Base-by-base conservation (phyloP, 2,888 invertebrate species). In the Lacanobia oleracea region DNA sequence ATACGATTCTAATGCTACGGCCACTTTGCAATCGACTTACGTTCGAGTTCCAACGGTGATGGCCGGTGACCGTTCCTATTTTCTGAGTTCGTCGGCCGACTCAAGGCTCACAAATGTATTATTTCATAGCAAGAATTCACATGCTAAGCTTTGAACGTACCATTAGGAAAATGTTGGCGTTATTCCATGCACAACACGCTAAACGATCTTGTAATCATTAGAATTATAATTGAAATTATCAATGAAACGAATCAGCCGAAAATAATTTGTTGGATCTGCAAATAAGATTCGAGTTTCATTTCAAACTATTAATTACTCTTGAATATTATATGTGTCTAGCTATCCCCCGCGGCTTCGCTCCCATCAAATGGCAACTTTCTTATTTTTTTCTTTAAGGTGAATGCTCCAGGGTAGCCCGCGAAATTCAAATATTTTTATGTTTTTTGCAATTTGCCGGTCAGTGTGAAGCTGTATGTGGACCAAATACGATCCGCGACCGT, bases 81-180 rank as follows among this genome's bases (percentile, higher is more conserved):
- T 84, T 78, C 73, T 73, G 89, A 89, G 90, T 90, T 91, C 91
- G 84, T 85, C 89, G 89, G 62, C 90, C 91, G 83, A 37, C 77
- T 84, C 89, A 89, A 90, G 88, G 88, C 84, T 87, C 74, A 69
- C 84, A 80, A 84, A 85, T 87, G 76, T 82, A 82, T 86, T 86
- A 82, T 85, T 84, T 85, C 85, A 77, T 83, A 84, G 80, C 79
- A 61, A 75, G 67, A 68, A 79, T 73, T 79, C 76, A 75, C 75
- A 64, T 76, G 74, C 72, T 64, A 71, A 72, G 77, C 61, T 77
- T 75, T 65, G 53, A 62, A 75, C 72, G 60, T 23, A 80, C 68
- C 72, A 78, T 72, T 78, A 57, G 57, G 27, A 60, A 71, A 77
- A 80, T 40, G 63, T 82, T 86, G 85, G 76, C 72, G 40, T 45